Conservation (phyloP, 2,797 vertebrate species). For the Microctenopoma stevenorrisi region DNA sequence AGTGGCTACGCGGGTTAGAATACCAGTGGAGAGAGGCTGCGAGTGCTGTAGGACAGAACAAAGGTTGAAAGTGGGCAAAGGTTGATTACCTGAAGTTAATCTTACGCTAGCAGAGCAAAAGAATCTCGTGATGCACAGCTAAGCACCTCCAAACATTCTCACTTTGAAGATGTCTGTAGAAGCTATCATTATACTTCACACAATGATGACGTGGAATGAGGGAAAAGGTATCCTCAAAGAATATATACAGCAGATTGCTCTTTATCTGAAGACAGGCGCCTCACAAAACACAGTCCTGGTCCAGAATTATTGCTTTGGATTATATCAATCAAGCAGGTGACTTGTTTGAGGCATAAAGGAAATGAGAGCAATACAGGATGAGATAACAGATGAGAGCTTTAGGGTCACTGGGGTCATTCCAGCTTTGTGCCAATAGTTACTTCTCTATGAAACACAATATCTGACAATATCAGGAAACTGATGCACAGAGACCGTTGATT, state of each 20-base stretch:
- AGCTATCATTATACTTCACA: neutral
- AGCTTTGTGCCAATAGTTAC: slow-evolving; percentile 13
- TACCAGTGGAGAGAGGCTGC: slow-evolving; percentile 16
- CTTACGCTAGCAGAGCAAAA: slow-evolving; percentile 61
- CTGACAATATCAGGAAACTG: neutral
- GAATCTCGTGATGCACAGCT: slow-evolving; percentile 72
- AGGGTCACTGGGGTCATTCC: slow-evolving; percentile 23
- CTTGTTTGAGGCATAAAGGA: slow-evolving; percentile 43
- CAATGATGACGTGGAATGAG: neutral
- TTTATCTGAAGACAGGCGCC: neutral
- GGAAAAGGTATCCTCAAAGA: neutral
- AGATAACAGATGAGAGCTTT: slow-evolving; percentile 40
- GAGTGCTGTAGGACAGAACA: slow-evolving; percentile 49
- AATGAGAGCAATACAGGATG: slow-evolving; percentile 45
- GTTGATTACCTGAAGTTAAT: slow-evolving; percentile 82
- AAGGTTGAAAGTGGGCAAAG: slow-evolving; percentile 80
- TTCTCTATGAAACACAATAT: neutral
- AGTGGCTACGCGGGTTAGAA: slow-evolving; percentile 41
- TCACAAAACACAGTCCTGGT: neutral
- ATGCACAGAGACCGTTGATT: neutral
- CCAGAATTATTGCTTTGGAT: neutral
- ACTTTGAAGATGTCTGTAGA: neutral
- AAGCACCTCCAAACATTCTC: slow-evolving; percentile 29
- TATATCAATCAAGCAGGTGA: slow-evolving; percentile 4
- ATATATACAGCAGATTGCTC: neutral